Evolutionary conservation across 2,797 vertebrate species (phyloP).

Genomic region (Cynopterus sphinx): DNA sequence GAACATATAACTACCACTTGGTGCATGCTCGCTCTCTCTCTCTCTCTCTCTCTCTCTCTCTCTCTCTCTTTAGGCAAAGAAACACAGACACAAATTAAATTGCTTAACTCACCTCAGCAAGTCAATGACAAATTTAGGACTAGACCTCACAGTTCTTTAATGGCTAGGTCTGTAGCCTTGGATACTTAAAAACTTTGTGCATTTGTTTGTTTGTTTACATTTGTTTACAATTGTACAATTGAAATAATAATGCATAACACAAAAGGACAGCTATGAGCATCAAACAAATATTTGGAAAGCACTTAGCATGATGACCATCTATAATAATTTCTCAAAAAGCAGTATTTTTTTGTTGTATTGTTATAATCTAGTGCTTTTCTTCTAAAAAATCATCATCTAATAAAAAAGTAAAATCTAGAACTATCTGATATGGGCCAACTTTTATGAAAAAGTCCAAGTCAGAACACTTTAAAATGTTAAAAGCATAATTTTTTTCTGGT

Average conservation of each 20-base stretch:
- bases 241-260: not conserved
- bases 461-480: constrained; percentile 32
- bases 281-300: constrained; percentile 26
- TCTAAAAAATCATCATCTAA: not conserved
- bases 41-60: not conserved
- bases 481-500: not conserved
- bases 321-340: not conserved
- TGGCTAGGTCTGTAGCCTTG: not conserved
- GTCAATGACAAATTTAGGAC: not conserved
- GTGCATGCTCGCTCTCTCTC: too few species aligned
- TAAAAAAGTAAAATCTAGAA: not conserved
- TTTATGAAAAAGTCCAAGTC: not conserved
- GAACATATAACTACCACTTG: not conserved
- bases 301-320: not conserved
- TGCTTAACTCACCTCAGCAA: constrained; percentile 25
- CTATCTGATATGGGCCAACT: not conserved
- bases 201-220: not conserved
- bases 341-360: not conserved
- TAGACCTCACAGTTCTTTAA: not conserved
- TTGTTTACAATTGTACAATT: constrained; percentile 5
- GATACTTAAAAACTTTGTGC: not conserved
- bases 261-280: not conserved
- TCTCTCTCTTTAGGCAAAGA: not conserved
- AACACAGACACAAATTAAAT: constrained; percentile 4
- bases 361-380: not conserved